These are phyloP conservation scores for Augiades crinisus DNA, from an alignment of 2,888 invertebrate species.

Conservation along the genomic window DNA sequence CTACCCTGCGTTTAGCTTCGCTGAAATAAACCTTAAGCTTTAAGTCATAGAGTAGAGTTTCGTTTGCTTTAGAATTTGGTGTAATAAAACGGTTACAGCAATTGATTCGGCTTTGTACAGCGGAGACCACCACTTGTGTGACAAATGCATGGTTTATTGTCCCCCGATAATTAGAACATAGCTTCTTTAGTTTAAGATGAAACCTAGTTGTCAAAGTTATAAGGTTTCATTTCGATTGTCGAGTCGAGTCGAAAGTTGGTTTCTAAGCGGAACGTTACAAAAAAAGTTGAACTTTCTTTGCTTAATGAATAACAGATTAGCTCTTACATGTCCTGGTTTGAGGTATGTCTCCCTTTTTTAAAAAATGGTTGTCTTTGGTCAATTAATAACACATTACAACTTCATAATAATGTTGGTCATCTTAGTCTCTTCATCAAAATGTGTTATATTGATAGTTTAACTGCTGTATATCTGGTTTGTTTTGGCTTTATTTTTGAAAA, in stretches of 20 bases:
- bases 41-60: conserved; percentile 2
- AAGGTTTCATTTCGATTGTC: conserved; percentile 6
- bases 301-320: no score
- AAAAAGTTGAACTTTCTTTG: conserved; percentile 17
- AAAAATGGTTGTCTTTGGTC: no score
- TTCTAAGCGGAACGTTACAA: conserved; percentile 12
- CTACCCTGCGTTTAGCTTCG: no score
- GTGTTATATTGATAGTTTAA: no score
- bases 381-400: no score
- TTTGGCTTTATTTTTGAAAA: no score
- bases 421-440: no score
- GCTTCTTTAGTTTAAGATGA: background rate
- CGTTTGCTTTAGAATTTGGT: background rate
- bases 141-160: conserved; percentile 21
- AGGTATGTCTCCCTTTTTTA: no score
- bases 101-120: conserved; percentile 18
- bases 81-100: conserved; percentile 19
- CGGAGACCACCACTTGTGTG: conserved; percentile 23
- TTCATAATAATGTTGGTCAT: no score
- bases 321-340: no score
- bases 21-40: background rate
- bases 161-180: conserved; percentile 7
- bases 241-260: conserved; percentile 1
- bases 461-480: no score
- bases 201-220: background rate